phyloP scores from a whole-genome alignment of 2,888 invertebrate genomes.

The Polydrusus cervinus region DNA sequence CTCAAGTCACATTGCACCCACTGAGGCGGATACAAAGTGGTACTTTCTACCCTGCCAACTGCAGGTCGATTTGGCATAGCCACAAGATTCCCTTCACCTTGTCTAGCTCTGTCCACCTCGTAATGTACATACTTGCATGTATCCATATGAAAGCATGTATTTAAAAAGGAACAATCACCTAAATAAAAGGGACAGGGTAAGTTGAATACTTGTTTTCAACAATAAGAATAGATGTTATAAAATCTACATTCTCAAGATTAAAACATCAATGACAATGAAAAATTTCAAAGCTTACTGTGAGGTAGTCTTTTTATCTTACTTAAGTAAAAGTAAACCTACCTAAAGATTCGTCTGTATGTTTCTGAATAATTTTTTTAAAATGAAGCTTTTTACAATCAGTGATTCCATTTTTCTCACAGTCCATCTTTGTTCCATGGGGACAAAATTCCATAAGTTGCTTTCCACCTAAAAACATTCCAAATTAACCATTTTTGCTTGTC shows the following conservation, averaged over 20 bases:
- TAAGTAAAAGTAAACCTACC: slow-evolving; percentile 44
- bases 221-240: too few species aligned
- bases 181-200: too few species aligned
- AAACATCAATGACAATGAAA: too few species aligned
- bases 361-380: slow-evolving; percentile 96
- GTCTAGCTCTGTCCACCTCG: slow-evolving; percentile 88
- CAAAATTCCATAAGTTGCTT: slow-evolving; percentile 97
- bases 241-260: too few species aligned
- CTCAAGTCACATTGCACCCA: slow-evolving; percentile 98
- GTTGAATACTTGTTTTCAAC: too few species aligned
- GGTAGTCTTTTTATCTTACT: too few species aligned
- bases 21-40: slow-evolving; percentile 90
- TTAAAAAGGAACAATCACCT: slow-evolving; percentile 97
- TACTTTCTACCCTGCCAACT: slow-evolving; percentile 67
- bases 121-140: slow-evolving; percentile 99
- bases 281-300: too few species aligned
- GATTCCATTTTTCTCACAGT: slow-evolving; percentile 79
- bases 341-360: slow-evolving; percentile 84
- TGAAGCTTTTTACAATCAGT: slow-evolving; percentile 90
- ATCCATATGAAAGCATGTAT: slow-evolving; percentile 99
- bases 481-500: not conserved
- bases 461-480: slow-evolving; percentile 73
- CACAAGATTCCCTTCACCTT: slow-evolving; percentile 68
- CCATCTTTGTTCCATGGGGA: slow-evolving; percentile 93
- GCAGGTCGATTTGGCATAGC: slow-evolving; percentile 61